A percentile compares a stretch with the other conserved stretches of the same genome.
Conservation (phyloP, 2,888 invertebrate species). For the Abscondita cerata region DNA sequence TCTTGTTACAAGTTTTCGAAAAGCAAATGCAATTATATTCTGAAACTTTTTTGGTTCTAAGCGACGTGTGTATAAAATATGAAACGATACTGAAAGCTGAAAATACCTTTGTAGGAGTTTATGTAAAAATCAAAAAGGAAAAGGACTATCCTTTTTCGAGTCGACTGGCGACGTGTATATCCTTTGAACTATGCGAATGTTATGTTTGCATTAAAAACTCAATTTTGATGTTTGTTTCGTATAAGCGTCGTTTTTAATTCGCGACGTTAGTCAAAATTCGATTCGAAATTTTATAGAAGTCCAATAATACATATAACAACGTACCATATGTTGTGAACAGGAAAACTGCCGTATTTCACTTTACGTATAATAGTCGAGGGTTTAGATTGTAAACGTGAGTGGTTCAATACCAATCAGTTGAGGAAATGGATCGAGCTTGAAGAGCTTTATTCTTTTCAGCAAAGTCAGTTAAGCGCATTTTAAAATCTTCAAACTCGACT, state of each 20-base stretch:
- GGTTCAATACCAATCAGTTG: conserved; percentile 39
- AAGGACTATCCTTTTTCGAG: conserved; percentile 16
- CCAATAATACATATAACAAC: conserved; percentile 41
- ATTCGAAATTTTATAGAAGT: conserved; percentile 30
- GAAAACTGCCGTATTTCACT: conserved; percentile 44
- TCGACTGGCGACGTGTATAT: conserved; percentile 17
- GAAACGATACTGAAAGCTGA: conserved; percentile 14
- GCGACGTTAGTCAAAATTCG: conserved; percentile 17
- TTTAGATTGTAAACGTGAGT: conserved; percentile 39
- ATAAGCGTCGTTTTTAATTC: background rate
- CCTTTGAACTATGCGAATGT: conserved; percentile 25
- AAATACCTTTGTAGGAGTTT: conserved; percentile 19
- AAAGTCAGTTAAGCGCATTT: conserved; percentile 34
- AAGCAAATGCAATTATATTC: background rate
- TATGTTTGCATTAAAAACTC: conserved; percentile 23
- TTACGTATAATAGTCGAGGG: conserved; percentile 40
- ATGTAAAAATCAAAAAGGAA: conserved; percentile 26
- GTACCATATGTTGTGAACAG: conserved; percentile 44
- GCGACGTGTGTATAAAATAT: conserved; percentile 7
- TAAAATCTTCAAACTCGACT: conserved; percentile 28
- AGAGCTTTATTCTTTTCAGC: conserved; percentile 33
- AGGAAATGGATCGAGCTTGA: conserved; percentile 34
- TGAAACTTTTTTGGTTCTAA: background rate
- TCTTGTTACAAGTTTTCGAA: background rate
- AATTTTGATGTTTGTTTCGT: conserved; percentile 18